Base-by-base conservation (phyloP, 2,797 vertebrate species). In the Sebastes ruberrimus region DNA sequence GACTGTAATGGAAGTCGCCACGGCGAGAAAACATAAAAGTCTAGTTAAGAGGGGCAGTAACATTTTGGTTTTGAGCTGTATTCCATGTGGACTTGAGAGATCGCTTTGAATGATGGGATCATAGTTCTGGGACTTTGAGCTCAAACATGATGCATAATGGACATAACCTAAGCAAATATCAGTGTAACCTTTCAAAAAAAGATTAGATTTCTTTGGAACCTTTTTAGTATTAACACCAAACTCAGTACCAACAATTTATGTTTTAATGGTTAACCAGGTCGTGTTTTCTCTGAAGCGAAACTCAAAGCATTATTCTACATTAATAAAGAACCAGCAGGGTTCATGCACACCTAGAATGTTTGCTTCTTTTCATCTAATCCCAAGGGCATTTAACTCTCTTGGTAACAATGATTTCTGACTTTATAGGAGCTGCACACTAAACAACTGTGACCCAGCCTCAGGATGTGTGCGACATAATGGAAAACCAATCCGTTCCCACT, bases 1-100 rank as follows among this genome's bases (percentile, higher is more conserved):
- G 64, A 83, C 72, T 57, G 42, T 73, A 76, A 86, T 82, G 32
- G 27, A 89, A 81, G 7, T n/a, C 0, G 61, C 83, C 87, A 52
- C 59, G 73, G 49, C 18, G 30, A 14, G 33, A 57, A 86, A 63
- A 62, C 64, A 18, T 74, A 18, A 73, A 79, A 80, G 71, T 33
- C 5, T 16, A 7, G 65, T 69, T 55, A 35, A 77, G 69, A 80
- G 46, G 46, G 57, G 49, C 30, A 68, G 68, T 5, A 42, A 69
- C 33, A 35, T 64, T 83, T 81, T 61, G 42, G 63, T 67, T 66
- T 52, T 9, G 64, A 62, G 67, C 56, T 30, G 5, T 32, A 30
- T 59, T 78, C 62, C 63, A 53, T 7, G 11, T 55, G 56, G 35
- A 61, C 25, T 38, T 63, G 6, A 74, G 25, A 46, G 30, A 68